Conservation (phyloP, 1,140 invertebrate genomes). For the Drosophila hydei region DNA sequence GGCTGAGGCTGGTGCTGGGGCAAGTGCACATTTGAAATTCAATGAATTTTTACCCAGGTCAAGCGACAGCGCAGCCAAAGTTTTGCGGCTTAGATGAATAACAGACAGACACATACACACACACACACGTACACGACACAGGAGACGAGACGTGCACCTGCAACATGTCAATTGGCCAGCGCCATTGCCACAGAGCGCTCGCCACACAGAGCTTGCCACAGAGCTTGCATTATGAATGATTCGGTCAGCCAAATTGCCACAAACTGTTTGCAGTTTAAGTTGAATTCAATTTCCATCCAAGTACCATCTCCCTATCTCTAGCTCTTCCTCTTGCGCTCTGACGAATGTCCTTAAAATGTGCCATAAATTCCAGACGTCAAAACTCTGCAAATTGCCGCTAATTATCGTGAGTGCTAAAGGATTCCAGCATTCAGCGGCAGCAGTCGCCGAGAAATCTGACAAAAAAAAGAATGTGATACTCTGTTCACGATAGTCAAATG, state of each 20-base stretch:
- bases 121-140: background rate
- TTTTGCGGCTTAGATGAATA: slow-evolving; percentile 68
- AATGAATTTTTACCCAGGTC: slow-evolving; percentile 77
- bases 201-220: slow-evolving; percentile 44
- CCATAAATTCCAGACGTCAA: slow-evolving; percentile 61
- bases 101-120: slow-evolving; percentile 19
- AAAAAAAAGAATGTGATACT: background rate
- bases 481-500: background rate
- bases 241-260: slow-evolving; percentile 64
- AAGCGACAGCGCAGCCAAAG: slow-evolving; percentile 27
- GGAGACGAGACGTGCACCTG: slow-evolving; percentile 21
- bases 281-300: slow-evolving; percentile 67
- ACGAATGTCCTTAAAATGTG: slow-evolving; percentile 59
- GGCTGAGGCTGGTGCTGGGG: background rate
- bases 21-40: slow-evolving; percentile 70
- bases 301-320: background rate
- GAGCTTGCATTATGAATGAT: slow-evolving; percentile 76
- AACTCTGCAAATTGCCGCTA: slow-evolving; percentile 51
- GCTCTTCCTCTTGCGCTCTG: slow-evolving; percentile 26
- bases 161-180: slow-evolving; percentile 72
- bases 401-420: slow-evolving; percentile 66
- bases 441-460: background rate
- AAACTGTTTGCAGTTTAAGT: slow-evolving; percentile 62
- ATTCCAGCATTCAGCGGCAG: background rate
- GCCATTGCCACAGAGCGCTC: slow-evolving; percentile 42